Base-by-base conservation (phyloP, 2,113 vertebrate genomes). In the Sporophila hypoxantha region DNA sequence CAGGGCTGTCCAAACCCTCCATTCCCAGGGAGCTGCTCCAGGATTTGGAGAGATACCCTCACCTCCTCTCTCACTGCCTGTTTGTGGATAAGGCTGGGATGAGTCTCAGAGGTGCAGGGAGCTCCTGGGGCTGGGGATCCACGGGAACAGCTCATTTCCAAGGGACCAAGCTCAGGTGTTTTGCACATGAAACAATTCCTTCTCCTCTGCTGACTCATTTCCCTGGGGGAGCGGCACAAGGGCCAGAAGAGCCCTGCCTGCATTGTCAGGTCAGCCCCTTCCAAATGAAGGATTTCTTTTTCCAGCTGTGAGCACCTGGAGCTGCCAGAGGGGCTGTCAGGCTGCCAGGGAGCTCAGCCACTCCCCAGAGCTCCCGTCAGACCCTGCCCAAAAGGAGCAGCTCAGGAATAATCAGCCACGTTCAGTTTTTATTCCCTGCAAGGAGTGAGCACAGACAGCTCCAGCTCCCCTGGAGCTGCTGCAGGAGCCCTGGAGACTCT, bases 361-460 rank as follows among this genome's bases (percentile, higher is more conserved):
- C 41, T 22, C 12, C 5, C 44, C n/a, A 0, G 0, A 2, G 55
- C 62, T 65, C 27, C 76, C 4, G 5, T 25, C 1, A 19, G 15
- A 37, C 5, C 56, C 64, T 41, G 49, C 76, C 65, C 57, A 7
- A 64, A 19, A 52, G 32, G 29, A 80, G 46, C 5, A 60, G 65
- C 27, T 77, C 25, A 17, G 71, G 6, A 47, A 52, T 10, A 6
- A 47, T 18, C 55, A 69, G 55, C 4, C 66, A 39, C 73, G 26
- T 49, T 49, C 47, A 49, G 26, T 26, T 26, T 49, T 49, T 26
- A 49, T 26, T 49, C 25, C 47, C 47, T 26, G 25, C 47, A 49
- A 49, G 49, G 25, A 50, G 49, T 3, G 25, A 50, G 49, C 25
- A 27, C 49, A 27, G 47, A 49, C 14, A 26, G 47, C 8, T 49